Evolutionary conservation across 2,888 invertebrate genomes (phyloP).

Genomic region (Augiades crinisus): DNA sequence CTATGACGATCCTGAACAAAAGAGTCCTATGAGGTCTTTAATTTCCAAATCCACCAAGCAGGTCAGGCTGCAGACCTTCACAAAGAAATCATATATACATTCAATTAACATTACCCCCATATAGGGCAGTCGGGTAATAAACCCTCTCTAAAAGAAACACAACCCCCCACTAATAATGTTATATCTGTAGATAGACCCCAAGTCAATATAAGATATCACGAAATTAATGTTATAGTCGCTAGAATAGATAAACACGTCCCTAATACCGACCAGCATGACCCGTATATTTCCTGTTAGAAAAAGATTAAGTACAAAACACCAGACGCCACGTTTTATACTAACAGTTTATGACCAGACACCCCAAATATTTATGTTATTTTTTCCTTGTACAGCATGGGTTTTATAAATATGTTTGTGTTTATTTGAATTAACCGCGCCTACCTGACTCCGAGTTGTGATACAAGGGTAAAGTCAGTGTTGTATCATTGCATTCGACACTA

Average conservation of each 20-base stretch:
- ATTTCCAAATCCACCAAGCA: no score
- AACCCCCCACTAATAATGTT: constrained; percentile 9
- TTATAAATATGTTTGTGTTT: constrained; percentile 79
- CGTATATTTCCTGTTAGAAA: constrained; percentile 69
- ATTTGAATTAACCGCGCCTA: constrained; percentile 76
- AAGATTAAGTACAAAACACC: constrained; percentile 60
- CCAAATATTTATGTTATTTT: constrained; percentile 77
- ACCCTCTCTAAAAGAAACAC: constrained; percentile 30
- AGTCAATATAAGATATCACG: constrained; percentile 32
- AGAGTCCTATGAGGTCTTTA: no score
- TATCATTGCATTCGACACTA: constrained; percentile 82
- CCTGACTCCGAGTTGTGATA: constrained; percentile 63
- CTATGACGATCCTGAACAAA: no score
- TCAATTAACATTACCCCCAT: no score
- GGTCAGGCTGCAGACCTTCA: no score
- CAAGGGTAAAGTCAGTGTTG: constrained; percentile 77
- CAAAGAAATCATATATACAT: no score
- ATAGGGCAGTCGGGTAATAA: no score
- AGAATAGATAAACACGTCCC: constrained; percentile 49
- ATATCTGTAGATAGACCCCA: constrained; percentile 28
- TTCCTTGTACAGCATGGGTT: constrained; percentile 78
- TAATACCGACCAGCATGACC: constrained; percentile 60
- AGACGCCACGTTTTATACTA: constrained; percentile 72
- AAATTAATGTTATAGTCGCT: constrained; percentile 30
- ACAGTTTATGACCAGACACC: constrained; percentile 72